A percentile compares a stretch with the other conserved stretches of the same genome.
Conservation (phyloP, 2,888 invertebrate genomes). For the Ochropleura plecta region DNA sequence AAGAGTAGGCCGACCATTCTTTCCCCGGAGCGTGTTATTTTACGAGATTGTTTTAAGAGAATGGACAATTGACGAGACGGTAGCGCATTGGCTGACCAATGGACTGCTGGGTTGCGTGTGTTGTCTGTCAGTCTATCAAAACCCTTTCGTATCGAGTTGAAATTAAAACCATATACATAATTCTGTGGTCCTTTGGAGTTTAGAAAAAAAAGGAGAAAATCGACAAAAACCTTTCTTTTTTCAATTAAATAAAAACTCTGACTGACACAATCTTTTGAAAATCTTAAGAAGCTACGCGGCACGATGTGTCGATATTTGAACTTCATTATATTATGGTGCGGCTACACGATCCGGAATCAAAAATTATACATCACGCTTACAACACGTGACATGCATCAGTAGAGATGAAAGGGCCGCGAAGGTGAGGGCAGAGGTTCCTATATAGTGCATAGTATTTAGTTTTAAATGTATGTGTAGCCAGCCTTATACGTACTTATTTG, state of each 20-base stretch:
- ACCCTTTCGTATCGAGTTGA: too few species aligned
- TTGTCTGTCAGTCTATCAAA: too few species aligned
- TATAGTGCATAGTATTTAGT: conserved; percentile 42
- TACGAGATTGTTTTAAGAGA: not conserved
- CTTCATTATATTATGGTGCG: conserved; percentile 28
- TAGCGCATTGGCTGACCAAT: too few species aligned
- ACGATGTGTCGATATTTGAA: conserved; percentile 14
- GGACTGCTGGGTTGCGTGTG: too few species aligned
- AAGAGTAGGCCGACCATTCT: not conserved
- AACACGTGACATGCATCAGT: conserved; percentile 44
- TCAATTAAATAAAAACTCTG: not conserved
- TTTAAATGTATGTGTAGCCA: conserved; percentile 24
- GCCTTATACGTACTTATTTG: conserved; percentile 25
- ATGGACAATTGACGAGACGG: not conserved
- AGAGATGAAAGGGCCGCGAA: conserved; percentile 54
- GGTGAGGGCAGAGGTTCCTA: conserved; percentile 39
- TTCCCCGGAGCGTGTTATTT: not conserved
- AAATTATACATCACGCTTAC: conserved; percentile 32
- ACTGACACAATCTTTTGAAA: conserved; percentile 14
- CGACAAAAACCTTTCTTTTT: not conserved
- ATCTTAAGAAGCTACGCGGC: conserved; percentile 6
- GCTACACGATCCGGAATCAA: conserved; percentile 41
- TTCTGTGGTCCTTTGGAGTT: too few species aligned
- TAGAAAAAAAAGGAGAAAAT: too few species aligned
- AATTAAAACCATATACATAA: too few species aligned